Evolutionary conservation across 92 coral and sea anemone species (phyloP).

Genomic region (Porites evermanni): DNA sequence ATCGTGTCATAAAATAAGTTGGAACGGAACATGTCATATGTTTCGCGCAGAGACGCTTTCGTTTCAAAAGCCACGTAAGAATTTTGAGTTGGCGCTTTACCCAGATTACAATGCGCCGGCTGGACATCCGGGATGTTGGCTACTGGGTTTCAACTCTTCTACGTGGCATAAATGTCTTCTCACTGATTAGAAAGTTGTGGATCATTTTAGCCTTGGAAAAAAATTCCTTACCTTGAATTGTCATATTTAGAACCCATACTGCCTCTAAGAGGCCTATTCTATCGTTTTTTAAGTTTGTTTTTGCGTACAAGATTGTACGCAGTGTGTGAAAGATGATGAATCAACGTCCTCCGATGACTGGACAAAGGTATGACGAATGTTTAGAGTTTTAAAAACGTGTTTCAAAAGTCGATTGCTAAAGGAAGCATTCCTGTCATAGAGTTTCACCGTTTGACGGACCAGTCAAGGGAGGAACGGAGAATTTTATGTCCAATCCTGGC

Average conservation of each 20-base stretch:
- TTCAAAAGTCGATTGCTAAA: slow-evolving; percentile 33
- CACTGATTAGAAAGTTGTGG: slow-evolving; percentile 5
- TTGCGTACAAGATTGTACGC: slow-evolving; percentile 6
- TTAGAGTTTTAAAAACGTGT: slow-evolving; percentile 34
- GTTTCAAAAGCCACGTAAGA: slow-evolving; percentile 58
- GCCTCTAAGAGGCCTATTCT: slow-evolving; percentile 56
- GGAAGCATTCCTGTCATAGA: slow-evolving; percentile 23
- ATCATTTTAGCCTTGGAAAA: slow-evolving; percentile 27
- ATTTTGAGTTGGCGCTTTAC: slow-evolving; percentile 69
- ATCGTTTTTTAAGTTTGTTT: slow-evolving; percentile 29
- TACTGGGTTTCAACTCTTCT: slow-evolving; percentile 26
- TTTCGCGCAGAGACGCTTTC: not conserved
- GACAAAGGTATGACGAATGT: slow-evolving; percentile 78
- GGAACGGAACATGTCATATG: not conserved
- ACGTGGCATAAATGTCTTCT: slow-evolving; percentile 78
- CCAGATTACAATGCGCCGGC: slow-evolving; percentile 73
- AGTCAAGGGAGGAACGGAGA: slow-evolving; percentile 62
- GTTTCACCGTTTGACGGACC: slow-evolving; percentile 68
- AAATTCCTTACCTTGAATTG: not conserved
- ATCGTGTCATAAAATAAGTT: not conserved
- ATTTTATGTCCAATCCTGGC: slow-evolving; percentile 55
- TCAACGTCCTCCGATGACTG: slow-evolving; percentile 80
- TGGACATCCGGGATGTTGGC: slow-evolving; percentile 71
- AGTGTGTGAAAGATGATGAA: slow-evolving; percentile 70
- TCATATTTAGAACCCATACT: not conserved